phyloP scores from a whole-genome alignment of 2,888 invertebrate species.

The Melikaiella ostensackeni region DNA sequence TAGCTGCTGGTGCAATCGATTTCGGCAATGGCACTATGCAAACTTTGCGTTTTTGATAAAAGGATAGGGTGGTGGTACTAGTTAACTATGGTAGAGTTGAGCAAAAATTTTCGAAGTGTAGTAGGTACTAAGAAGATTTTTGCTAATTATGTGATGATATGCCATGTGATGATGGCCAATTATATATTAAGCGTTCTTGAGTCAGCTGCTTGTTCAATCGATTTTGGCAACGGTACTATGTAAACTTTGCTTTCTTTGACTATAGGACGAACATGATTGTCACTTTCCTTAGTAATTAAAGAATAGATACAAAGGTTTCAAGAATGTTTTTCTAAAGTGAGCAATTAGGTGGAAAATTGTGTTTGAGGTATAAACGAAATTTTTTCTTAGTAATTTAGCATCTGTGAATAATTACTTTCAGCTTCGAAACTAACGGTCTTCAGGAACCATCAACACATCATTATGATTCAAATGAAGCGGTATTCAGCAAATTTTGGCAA shows the following conservation, averaged over 20 bases:
- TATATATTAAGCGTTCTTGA: no score
- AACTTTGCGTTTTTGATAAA: conserved; percentile 53
- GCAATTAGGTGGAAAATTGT: no score
- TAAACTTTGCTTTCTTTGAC: not conserved
- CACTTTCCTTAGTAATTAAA: not conserved
- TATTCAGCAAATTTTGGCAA: conserved; percentile 24
- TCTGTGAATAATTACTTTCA: conserved; percentile 13
- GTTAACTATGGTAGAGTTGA: not conserved
- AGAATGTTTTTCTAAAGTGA: no score
- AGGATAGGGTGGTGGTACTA: not conserved
- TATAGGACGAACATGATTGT: not conserved
- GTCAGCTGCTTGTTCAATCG: no score
- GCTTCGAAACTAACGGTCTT: conserved; percentile 8
- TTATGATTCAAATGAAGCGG: conserved; percentile 32
- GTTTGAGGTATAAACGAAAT: no score
- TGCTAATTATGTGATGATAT: no score
- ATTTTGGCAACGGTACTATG: not conserved
- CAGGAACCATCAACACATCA: conserved; percentile 28
- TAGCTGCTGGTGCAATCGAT: conserved; percentile 54
- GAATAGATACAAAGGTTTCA: not conserved
- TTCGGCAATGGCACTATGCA: conserved; percentile 48
- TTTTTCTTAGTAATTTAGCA: conserved; percentile 1
- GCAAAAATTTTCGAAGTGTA: not conserved
- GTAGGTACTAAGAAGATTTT: no score
- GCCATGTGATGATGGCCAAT: no score